Evolutionary conservation across 2,797 vertebrate species (phyloP).

Genomic region (Pseudopleuronectes americanus): DNA sequence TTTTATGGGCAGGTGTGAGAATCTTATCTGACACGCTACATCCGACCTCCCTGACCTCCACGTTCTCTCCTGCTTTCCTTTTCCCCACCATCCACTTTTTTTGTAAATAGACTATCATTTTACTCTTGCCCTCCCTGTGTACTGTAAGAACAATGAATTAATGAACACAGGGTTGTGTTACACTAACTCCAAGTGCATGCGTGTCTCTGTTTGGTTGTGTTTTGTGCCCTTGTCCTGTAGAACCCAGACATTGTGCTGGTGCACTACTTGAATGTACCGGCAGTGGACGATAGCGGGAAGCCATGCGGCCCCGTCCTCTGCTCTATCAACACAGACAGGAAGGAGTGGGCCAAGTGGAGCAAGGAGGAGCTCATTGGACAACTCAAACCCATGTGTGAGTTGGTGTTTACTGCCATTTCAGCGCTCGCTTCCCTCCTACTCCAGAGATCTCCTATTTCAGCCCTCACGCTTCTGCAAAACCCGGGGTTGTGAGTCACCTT

Average conservation of each 20-base stretch:
- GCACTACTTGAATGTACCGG: slow-evolving; percentile 98
- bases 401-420: slow-evolving; percentile 21
- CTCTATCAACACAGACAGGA: slow-evolving; percentile 98
- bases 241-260: slow-evolving; percentile 98
- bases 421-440: slow-evolving; percentile 25
- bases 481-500: slow-evolving; percentile 45
- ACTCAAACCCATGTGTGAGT: slow-evolving; percentile 99
- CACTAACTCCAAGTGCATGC: slow-evolving; percentile 27
- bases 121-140: slow-evolving; percentile 13
- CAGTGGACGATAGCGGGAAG: slow-evolving; percentile 97
- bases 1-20: slow-evolving; percentile 80
- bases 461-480: slow-evolving; percentile 30
- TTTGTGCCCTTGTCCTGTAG: slow-evolving; percentile 71
- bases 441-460: slow-evolving; percentile 42
- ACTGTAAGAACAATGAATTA: slow-evolving; percentile 29
- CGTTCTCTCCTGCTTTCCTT: slow-evolving; percentile 54
- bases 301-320: slow-evolving; percentile 96
- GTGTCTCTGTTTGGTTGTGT: slow-evolving; percentile 49
- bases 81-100: slow-evolving; percentile 16
- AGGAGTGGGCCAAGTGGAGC: slow-evolving; percentile 99
- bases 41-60: slow-evolving; percentile 71
- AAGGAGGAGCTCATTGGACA: slow-evolving; percentile 98
- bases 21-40: slow-evolving; percentile 76
- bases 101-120: slow-evolving; percentile 50
- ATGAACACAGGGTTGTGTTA: slow-evolving; percentile 22